phyloP scores from a whole-genome alignment of 2,888 invertebrate species.

The Drosophila mayaguana region DNA sequence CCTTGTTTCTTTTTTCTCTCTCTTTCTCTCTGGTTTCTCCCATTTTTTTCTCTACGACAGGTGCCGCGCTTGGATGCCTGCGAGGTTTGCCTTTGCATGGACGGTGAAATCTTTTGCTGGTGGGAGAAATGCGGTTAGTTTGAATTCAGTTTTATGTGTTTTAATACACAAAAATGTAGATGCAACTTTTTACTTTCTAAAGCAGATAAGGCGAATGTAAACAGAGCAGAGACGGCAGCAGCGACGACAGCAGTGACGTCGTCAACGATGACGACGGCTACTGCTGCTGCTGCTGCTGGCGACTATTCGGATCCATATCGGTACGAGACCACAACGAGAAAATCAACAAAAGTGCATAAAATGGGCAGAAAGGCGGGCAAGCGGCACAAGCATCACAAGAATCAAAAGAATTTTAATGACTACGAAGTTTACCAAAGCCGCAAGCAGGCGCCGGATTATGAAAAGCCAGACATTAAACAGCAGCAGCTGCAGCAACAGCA shows the following conservation, averaged over 20 bases:
- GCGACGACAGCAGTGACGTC: neutral
- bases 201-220: slow-evolving; percentile 70
- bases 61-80: slow-evolving; percentile 87
- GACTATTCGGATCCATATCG: slow-evolving; percentile 79
- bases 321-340: slow-evolving; percentile 74
- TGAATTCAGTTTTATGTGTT: slow-evolving; percentile 48
- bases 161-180: slow-evolving; percentile 42
- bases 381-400: slow-evolving; percentile 74
- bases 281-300: slow-evolving; percentile 18
- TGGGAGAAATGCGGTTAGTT: slow-evolving; percentile 88
- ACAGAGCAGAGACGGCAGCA: slow-evolving; percentile 16
- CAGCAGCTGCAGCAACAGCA: slow-evolving; percentile 41
- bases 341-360: slow-evolving; percentile 74
- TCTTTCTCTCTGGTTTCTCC: slow-evolving; percentile 8
- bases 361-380: slow-evolving; percentile 65
- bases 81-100: slow-evolving; percentile 88
- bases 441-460: slow-evolving; percentile 68
- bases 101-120: slow-evolving; percentile 89
- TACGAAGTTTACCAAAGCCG: slow-evolving; percentile 74
- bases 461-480: slow-evolving; percentile 65
- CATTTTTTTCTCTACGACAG: slow-evolving; percentile 83
- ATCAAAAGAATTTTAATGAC: slow-evolving; percentile 80
- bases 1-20: slow-evolving; percentile 29
- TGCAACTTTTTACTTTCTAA: slow-evolving; percentile 52
- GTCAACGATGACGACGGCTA: neutral